Percentiles rank a stretch among this genome's conserved stretches.
phyloP scores from a whole-genome alignment of 2,888 invertebrate genomes.

The Hemaris fuciformis region DNA sequence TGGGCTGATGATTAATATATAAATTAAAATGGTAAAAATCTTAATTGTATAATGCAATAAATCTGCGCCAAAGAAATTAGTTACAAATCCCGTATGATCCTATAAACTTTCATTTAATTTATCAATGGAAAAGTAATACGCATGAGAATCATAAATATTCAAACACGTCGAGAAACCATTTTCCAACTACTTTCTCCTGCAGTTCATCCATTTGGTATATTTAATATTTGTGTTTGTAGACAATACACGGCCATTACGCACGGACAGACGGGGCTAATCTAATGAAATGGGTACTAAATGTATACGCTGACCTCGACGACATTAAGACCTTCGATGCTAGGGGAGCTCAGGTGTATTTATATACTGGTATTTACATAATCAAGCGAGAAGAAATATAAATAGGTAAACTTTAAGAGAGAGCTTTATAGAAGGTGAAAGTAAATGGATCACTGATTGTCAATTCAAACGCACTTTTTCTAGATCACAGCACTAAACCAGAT shows the following conservation, averaged over 20 bases:
- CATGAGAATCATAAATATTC: no score
- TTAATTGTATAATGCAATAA: no score
- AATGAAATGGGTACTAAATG: neutral
- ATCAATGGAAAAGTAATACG: no score
- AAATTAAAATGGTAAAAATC: no score
- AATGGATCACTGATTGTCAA: no score
- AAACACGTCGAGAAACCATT: neutral
- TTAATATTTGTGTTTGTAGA: slow-evolving; percentile 12
- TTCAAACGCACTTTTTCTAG: no score
- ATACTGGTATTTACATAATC: neutral
- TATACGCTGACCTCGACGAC: neutral
- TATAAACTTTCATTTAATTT: no score
- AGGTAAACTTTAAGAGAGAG: neutral
- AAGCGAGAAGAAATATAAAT: neutral
- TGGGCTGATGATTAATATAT: no score
- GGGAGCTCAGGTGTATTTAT: neutral
- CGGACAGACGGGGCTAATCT: neutral
- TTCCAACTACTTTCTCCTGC: neutral
- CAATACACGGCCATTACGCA: neutral
- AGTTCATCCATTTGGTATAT: neutral
- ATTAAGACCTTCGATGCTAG: neutral
- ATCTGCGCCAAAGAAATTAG: no score
- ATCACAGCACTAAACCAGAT: no score
- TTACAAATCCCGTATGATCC: no score
- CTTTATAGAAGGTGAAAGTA: no score